phyloP scores from a whole-genome alignment of 2,113 vertebrate genomes.

The Nerophis ophidion region DNA sequence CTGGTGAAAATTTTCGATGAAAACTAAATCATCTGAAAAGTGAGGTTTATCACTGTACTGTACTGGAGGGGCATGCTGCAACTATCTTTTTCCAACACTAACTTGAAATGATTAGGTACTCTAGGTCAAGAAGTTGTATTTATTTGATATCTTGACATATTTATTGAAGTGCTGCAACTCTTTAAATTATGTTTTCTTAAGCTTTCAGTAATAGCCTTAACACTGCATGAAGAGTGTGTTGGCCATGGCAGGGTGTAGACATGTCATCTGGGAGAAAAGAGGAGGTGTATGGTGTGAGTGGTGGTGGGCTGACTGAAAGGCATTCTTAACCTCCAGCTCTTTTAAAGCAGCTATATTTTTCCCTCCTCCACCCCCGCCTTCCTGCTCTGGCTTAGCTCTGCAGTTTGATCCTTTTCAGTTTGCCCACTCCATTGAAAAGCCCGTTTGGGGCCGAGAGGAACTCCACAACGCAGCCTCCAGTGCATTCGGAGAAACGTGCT shows the following conservation, averaged over 20 bases:
- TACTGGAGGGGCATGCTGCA: too few relatives aligned
- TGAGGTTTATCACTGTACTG: too few relatives aligned
- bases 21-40: too few relatives aligned
- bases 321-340: conserved; percentile 66
- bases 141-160: too few relatives aligned
- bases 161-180: too few relatives aligned
- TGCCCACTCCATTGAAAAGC: conserved; percentile 73
- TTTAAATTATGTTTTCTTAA: background rate
- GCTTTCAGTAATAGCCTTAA: conserved; percentile 20
- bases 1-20: too few relatives aligned
- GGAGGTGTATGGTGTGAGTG: conserved; percentile 10
- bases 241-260: conserved; percentile 63
- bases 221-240: conserved; percentile 52
- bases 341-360: conserved; percentile 73
- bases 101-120: too few relatives aligned
- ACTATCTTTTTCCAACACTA: too few relatives aligned
- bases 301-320: conserved; percentile 52
- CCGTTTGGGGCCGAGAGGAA: conserved; percentile 44
- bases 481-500: conserved; percentile 31
- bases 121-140: too few relatives aligned
- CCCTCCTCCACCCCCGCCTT: conserved; percentile 59
- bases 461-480: conserved; percentile 42
- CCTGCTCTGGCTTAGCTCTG: conserved; percentile 60
- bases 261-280: conserved; percentile 64
- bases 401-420: conserved; percentile 74